Evolutionary conservation across 1,140 invertebrate genomes (phyloP), one percentile per base, ranked within the genome.

Genomic region (Aphelenchoides fujianensis): DNA sequence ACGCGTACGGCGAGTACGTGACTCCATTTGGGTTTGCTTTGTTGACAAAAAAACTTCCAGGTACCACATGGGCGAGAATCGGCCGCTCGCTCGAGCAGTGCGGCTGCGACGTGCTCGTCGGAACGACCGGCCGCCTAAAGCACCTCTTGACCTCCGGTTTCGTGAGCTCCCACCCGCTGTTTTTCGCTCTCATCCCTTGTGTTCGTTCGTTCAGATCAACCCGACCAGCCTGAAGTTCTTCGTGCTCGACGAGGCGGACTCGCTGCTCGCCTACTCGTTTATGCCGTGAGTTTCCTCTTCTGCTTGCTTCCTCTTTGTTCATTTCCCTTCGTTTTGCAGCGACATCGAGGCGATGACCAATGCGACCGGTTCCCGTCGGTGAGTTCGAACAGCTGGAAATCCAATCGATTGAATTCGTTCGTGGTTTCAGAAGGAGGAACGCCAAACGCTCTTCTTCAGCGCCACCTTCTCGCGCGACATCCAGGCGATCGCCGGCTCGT

Each of bases 171-270:
- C n/a, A n/a, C n/a, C n/a, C n/a, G n/a, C n/a, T n/a, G n/a, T n/a
- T n/a, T n/a, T n/a, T n/a, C n/a, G n/a, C n/a, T n/a, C n/a, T n/a
- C n/a, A n/a, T n/a, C n/a, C n/a, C n/a, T n/a, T n/a, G n/a, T n/a
- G n/a, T n/a, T 16, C 36, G 85, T 1, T 78, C 28, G 19, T 74
- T 79, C 30, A 80, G 74, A 12, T 80, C 30, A 5, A 86, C 0
- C 90, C 95, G 53, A 85, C 88, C 0, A 89, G 89, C 3, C 83
- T 94, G 0, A 88, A 90, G 2, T 95, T 90, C 81, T 86, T 96
- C 0, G 91, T 98, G 0, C 85, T 98, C 1, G 95, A 98, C 84
- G 95, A 98, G 86, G 95, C 94, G 2, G 95, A 97, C 85, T 88
- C 93, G n/a, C 96, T 98, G 93, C 84, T 97, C 28, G 94, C 97